Percentiles rank a stretch among this genome's conserved stretches.
Conservation (phyloP, 2,113 vertebrate genomes). For the Stercorarius parasiticus region DNA sequence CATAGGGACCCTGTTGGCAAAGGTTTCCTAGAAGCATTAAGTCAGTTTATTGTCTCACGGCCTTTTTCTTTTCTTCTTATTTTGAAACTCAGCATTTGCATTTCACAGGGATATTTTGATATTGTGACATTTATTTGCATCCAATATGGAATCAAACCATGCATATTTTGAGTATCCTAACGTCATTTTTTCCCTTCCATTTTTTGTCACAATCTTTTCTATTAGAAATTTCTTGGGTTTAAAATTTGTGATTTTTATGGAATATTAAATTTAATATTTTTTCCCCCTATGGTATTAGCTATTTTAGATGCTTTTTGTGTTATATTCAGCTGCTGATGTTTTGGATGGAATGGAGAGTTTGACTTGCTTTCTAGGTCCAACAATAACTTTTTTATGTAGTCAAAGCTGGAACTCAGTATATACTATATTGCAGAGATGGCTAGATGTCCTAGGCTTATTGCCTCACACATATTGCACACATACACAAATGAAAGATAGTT, state of each 20-base stretch:
- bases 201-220: not conserved
- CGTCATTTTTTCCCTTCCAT: not conserved
- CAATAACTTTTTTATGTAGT: not conserved
- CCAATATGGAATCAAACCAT: not conserved
- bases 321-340: not conserved
- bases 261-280: not conserved
- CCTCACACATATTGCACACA: not conserved
- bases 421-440: not conserved
- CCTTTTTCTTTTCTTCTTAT: not conserved
- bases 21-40: not conserved
- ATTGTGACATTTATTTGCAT: not conserved
- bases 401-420: not conserved
- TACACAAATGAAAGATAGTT: not conserved
- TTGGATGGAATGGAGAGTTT: not conserved
- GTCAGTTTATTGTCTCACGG: not conserved
- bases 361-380: accelerated
- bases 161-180: not conserved
- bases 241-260: not conserved
- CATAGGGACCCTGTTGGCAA: not conserved
- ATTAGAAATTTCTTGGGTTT: not conserved
- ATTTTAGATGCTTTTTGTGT: not conserved
- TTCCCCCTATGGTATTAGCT: not conserved
- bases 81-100: not conserved
- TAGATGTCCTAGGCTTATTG: not conserved
- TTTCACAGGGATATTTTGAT: not conserved